phyloP scores from a whole-genome alignment of 2,888 invertebrate species.

The Agonopterix subpropinquella region DNA sequence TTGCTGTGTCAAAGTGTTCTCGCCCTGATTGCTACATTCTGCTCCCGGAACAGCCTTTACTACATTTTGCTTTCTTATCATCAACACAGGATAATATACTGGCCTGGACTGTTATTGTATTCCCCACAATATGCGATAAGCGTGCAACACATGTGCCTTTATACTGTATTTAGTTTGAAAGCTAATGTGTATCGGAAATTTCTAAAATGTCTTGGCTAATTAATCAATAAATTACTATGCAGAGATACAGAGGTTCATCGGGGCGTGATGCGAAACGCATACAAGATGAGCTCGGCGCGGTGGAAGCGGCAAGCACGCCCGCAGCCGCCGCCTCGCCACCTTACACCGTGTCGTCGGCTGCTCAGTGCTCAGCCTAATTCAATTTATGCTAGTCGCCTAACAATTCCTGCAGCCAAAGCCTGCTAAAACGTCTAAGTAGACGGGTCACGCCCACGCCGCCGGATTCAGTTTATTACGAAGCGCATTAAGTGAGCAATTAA shows the following conservation, averaged over 20 bases:
- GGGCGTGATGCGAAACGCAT: conserved; percentile 21
- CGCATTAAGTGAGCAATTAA: conserved; percentile 56
- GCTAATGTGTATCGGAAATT: too few species aligned
- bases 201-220: not conserved
- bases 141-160: too few species aligned
- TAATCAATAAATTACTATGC: conserved; percentile 9
- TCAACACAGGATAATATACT: conserved; percentile 7
- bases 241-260: conserved; percentile 13
- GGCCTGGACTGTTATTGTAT: not conserved
- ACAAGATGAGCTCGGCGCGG: conserved; percentile 24
- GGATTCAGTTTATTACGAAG: conserved; percentile 58
- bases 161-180: too few species aligned
- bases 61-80: conserved; percentile 52
- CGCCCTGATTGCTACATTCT: conserved; percentile 70
- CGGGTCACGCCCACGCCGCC: conserved; percentile 50
- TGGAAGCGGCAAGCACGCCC: conserved; percentile 19
- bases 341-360: conserved; percentile 34
- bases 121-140: too few species aligned
- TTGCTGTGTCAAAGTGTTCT: conserved; percentile 70
- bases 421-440: conserved; percentile 54
- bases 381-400: conserved; percentile 55
- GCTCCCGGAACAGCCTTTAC: conserved; percentile 41
- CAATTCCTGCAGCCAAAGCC: conserved; percentile 51
- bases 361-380: conserved; percentile 46
- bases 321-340: conserved; percentile 13